These are phyloP conservation scores for Anguilla megastoma DNA, from an alignment of 2,797 vertebrate species.

Conservation along the genomic window DNA sequence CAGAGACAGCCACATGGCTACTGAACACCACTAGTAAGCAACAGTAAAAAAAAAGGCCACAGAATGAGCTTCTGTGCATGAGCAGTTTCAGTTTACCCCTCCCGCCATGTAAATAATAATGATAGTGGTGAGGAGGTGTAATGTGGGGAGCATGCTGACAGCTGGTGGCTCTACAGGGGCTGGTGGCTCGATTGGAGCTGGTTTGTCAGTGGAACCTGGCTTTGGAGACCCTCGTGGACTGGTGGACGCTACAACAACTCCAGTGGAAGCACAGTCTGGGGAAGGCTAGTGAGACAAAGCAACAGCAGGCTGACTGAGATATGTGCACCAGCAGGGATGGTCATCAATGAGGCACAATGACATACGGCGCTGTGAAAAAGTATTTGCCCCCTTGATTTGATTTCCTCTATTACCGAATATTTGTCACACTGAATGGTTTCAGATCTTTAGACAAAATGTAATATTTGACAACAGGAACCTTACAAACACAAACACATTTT, in stretches of 20 bases:
- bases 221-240: constrained; percentile 15
- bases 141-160: constrained; percentile 50
- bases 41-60: not conserved
- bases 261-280: constrained; percentile 55
- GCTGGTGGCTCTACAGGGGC: constrained; percentile 59
- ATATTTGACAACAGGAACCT: no score
- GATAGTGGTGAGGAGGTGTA: constrained; percentile 52
- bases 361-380: no score
- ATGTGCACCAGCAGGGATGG: constrained; percentile 5
- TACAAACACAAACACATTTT: no score
- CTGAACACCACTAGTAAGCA: no score
- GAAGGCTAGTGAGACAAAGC: not conserved
- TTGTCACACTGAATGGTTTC: no score
- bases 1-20: not conserved
- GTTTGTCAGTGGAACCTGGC: constrained; percentile 28
- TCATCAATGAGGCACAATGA: not conserved
- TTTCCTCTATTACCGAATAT: no score
- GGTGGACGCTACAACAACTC: constrained; percentile 40
- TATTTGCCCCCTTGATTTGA: no score
- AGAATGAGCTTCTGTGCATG: not conserved
- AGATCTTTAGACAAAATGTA: no score
- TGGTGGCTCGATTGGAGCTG: constrained; percentile 41
- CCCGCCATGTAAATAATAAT: constrained; percentile 42
- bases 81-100: constrained; percentile 29
- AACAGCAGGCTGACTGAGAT: constrained; percentile 9